Conservation (phyloP, 2,797 vertebrate genomes). For the Semaprochilodus insignis region DNA sequence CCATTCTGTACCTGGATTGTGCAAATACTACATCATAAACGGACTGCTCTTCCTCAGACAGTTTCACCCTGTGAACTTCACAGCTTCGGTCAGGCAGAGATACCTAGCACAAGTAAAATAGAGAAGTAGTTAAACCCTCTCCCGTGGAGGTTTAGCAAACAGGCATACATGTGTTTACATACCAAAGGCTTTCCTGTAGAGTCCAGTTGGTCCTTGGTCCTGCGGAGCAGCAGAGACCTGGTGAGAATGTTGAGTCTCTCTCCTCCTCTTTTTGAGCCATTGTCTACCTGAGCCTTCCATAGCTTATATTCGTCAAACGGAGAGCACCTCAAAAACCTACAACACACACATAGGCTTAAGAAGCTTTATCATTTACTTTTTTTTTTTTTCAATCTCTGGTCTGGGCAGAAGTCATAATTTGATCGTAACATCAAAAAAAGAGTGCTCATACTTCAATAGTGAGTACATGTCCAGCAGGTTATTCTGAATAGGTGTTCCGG, state of each 20-base stretch:
- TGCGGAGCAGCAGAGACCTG: constrained; percentile 86
- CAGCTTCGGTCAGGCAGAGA: constrained; percentile 82
- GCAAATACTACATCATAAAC: constrained; percentile 92
- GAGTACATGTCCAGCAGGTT: constrained; percentile 97
- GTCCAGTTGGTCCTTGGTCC: constrained; percentile 90
- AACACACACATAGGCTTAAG: constrained; percentile 4
- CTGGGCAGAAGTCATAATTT: neutral
- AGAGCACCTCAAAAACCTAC: constrained; percentile 91
- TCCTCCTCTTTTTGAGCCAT: constrained; percentile 88
- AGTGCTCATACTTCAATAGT: constrained; percentile 86
- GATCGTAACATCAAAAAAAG: too few species aligned
- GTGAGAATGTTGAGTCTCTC: constrained; percentile 93
- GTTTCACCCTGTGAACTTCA: constrained; percentile 83
- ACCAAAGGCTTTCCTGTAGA: constrained; percentile 88
- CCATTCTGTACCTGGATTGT: constrained; percentile 83
- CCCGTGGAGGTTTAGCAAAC: constrained; percentile 54
- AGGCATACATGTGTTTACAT: constrained; percentile 35
- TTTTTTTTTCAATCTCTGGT: neutral
- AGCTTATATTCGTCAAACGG: constrained; percentile 94
- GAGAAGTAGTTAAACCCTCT: constrained; percentile 63
- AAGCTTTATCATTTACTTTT: neutral
- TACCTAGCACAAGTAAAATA: constrained; percentile 75
- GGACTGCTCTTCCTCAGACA: constrained; percentile 86
- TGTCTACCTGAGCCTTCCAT: constrained; percentile 96
- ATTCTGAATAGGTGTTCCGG: constrained; percentile 97